Evolutionary conservation across 2,888 invertebrate species (phyloP), one percentile per base, ranked within the genome.

Genomic region (Nomada flava): DNA sequence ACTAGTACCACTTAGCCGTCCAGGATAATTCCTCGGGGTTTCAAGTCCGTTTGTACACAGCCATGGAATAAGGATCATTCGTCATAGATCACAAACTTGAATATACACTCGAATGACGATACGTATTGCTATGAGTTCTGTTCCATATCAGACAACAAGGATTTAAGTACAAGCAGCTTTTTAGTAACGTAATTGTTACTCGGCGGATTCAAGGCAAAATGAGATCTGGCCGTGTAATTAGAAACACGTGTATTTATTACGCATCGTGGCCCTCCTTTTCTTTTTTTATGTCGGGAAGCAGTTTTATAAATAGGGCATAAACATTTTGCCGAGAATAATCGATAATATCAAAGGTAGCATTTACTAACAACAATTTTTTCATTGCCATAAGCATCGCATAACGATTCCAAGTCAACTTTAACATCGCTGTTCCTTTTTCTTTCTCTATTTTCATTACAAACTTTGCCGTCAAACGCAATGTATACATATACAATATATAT

Each of bases 31-130:
- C 67, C 62, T 79, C 74, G 53, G 77, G 78, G 74, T 89, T 89
- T 84, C 73, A 84, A 90, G 79, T 90, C 85, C 86, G 81, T 85
- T 86, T 89, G 76, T 78, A 88, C 89, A 90, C 90, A 90, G 90
- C 89, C 89, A 88, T 88, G 82, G 79, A 82, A 86, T 82, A 84
- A 80, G 59, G 82, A 83, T 65, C 65, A 68, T 79, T 84, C 65
- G 53, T 70, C 68, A 23, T 74, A 53, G 52, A 82, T 78, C 75
- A 77, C 79, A 77, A 75, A 75, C 47, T 78, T 78, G 72, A 74
- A 79, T 78, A 81, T 73, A 72, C 74, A 62, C 55, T 77, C 55
- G 62, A 70, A 57, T 78, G 69, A 79, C 70, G 65, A 76, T 78
- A 65, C 70, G 76, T 73, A 72, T 72, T 69, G 74, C 84, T 79